A percentile compares a stretch with the other conserved stretches of the same genome.
Evolutionary conservation across 92 coral and sea anemone species (phyloP).

Genomic region (Phenganax marumi): DNA sequence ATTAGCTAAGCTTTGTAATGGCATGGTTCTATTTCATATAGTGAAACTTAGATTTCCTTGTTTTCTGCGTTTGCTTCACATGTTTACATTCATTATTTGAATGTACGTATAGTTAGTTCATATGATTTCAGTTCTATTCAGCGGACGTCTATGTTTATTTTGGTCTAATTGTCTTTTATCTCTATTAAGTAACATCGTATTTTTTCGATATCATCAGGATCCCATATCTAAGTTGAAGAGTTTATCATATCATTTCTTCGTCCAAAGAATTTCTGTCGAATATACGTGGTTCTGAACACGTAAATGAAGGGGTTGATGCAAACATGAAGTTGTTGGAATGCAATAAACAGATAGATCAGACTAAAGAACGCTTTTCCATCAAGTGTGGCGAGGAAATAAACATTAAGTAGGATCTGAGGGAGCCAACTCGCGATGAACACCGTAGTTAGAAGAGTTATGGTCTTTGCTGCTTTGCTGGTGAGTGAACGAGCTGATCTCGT

Average conservation of each 20-base stretch:
- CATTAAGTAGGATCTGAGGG: background rate
- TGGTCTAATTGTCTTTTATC: too few relatives aligned
- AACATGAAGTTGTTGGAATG: constrained; percentile 9
- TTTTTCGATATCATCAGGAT: background rate
- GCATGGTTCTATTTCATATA: too few relatives aligned
- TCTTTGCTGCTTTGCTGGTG: constrained; percentile 16
- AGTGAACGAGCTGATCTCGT: background rate
- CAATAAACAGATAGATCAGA: constrained; percentile 7
- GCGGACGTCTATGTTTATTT: too few relatives aligned
- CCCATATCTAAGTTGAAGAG: background rate
- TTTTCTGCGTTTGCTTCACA: too few relatives aligned
- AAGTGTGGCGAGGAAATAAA: background rate
- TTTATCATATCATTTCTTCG: background rate
- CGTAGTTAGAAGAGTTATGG: constrained; percentile 7
- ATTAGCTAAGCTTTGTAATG: too few relatives aligned
- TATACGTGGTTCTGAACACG: constrained; percentile 21
- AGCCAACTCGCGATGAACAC: constrained; percentile 15
- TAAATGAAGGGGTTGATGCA: constrained; percentile 30
- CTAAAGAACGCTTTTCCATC: background rate
- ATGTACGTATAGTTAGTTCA: too few relatives aligned
- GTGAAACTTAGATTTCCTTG: too few relatives aligned
- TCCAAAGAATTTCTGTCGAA: constrained; percentile 2
- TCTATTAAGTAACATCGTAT: too few relatives aligned
- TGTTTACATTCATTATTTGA: too few relatives aligned
- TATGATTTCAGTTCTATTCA: too few relatives aligned